Conservation (phyloP, 2,113 vertebrate genomes). For the Clarias batrachus region DNA sequence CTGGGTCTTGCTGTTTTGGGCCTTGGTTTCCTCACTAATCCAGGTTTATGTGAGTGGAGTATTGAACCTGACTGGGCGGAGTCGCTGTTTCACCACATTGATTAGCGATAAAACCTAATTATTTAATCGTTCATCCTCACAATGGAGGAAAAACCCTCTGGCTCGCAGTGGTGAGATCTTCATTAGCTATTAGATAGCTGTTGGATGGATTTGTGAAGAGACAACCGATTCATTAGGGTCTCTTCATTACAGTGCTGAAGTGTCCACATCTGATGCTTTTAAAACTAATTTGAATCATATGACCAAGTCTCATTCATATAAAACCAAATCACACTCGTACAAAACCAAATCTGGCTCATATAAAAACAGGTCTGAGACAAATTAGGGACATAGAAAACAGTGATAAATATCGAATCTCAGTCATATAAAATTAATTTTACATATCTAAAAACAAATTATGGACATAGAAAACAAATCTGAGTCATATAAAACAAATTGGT, state of each 20-base stretch:
- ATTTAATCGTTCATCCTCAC: constrained; percentile 63
- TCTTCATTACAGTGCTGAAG: background rate
- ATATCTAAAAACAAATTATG: too few species aligned
- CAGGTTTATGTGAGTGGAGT: constrained; percentile 56
- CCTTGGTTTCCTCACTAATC: constrained; percentile 57
- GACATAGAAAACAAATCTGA: too few species aligned
- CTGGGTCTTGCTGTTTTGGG: background rate
- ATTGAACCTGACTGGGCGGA: constrained; percentile 64
- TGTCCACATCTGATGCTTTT: background rate
- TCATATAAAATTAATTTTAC: too few species aligned
- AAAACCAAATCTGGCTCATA: background rate
- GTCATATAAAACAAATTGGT: too few species aligned
- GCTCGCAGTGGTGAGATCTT: constrained; percentile 48
- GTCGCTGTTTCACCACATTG: constrained; percentile 61
- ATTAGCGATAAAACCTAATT: constrained; percentile 62
- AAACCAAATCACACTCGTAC: background rate
- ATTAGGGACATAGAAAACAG: background rate
- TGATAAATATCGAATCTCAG: too few species aligned
- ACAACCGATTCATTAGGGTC: constrained; percentile 13
- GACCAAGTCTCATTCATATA: background rate
- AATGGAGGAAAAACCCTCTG: constrained; percentile 31
- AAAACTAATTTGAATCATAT: background rate
- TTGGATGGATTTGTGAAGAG: constrained; percentile 32
- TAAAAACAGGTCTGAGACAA: background rate
- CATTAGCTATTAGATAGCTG: constrained; percentile 33